Conservation (phyloP, 2,113 vertebrate species). For the Alces alces region DNA sequence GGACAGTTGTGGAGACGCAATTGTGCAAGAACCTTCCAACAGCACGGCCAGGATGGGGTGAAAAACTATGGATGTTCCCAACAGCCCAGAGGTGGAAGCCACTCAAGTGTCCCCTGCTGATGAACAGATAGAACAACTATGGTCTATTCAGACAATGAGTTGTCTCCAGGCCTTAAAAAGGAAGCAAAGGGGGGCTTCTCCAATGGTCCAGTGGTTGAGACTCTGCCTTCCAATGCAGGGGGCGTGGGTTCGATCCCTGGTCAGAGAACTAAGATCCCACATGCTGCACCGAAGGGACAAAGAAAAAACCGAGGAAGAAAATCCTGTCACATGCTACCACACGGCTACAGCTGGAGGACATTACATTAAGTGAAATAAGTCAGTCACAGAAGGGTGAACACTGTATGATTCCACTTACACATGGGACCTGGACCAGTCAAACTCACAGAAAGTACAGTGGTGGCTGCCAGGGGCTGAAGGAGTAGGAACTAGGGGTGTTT, state of each 20-base stretch:
- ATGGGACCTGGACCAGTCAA: not conserved
- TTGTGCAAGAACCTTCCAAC: slow-evolving; percentile 9
- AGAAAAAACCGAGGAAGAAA: not conserved
- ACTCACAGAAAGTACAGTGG: not conserved
- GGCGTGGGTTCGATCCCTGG: not conserved
- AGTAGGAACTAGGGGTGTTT: not conserved
- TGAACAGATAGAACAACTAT: not conserved
- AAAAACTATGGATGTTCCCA: not conserved
- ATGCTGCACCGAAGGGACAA: not conserved
- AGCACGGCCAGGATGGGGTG: slow-evolving; percentile 17
- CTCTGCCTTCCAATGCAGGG: not conserved
- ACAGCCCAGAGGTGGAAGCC: not conserved
- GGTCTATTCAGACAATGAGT: too few species aligned
- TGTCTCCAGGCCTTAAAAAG: not conserved
- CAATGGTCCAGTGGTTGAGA: not conserved
- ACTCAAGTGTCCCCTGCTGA: not conserved
- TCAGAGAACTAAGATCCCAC: not conserved
- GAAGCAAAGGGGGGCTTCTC: not conserved
- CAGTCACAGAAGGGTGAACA: not conserved
- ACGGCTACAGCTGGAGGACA: not conserved
- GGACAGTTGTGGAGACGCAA: not conserved
- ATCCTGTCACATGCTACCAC: not conserved
- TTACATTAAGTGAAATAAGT: not conserved
- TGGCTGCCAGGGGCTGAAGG: too few species aligned
- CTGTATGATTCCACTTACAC: not conserved